phyloP scores from a whole-genome alignment of 2,888 invertebrate genomes.

The Patella caerulea region DNA sequence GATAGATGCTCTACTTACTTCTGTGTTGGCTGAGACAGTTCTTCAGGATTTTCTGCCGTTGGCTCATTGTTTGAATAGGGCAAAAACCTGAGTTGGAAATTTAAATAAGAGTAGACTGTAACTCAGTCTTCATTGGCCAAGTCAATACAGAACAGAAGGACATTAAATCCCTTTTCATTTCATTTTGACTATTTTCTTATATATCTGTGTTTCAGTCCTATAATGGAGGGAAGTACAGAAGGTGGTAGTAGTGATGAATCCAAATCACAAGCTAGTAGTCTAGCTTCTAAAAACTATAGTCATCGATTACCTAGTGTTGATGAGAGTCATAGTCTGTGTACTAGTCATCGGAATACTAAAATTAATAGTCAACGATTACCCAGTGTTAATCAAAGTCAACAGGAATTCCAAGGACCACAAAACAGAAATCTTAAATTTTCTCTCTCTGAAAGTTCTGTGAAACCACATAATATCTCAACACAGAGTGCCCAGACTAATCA shows the following conservation, averaged over 20 bases:
- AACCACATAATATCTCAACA: not conserved
- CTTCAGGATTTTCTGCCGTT: too few relatives aligned
- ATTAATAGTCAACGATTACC: not conserved
- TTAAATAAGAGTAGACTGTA: too few relatives aligned
- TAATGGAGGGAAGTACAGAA: slow-evolving; percentile 65
- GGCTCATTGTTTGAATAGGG: too few relatives aligned
- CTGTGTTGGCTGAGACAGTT: not conserved
- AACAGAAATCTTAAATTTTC: not conserved
- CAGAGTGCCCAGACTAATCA: not conserved
- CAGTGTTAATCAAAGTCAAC: not conserved
- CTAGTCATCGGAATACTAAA: not conserved
- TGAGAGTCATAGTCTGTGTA: not conserved
- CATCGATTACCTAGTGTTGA: not conserved
- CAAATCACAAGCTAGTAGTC: slow-evolving; percentile 25
- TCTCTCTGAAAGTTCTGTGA: not conserved
- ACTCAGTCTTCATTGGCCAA: too few relatives aligned
- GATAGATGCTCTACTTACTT: not conserved
- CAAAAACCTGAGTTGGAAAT: too few relatives aligned
- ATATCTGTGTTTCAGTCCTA: slow-evolving; percentile 54
- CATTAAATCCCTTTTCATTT: too few relatives aligned
- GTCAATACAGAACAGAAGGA: too few relatives aligned
- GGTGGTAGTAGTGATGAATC: slow-evolving; percentile 45
- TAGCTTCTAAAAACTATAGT: slow-evolving; percentile 16
- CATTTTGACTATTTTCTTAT: too few relatives aligned
- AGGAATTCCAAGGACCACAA: not conserved